Evolutionary conservation across 2,113 vertebrate genomes (phyloP), one percentile per base, ranked within the genome.

Genomic region (Crotalus horridus): DNA sequence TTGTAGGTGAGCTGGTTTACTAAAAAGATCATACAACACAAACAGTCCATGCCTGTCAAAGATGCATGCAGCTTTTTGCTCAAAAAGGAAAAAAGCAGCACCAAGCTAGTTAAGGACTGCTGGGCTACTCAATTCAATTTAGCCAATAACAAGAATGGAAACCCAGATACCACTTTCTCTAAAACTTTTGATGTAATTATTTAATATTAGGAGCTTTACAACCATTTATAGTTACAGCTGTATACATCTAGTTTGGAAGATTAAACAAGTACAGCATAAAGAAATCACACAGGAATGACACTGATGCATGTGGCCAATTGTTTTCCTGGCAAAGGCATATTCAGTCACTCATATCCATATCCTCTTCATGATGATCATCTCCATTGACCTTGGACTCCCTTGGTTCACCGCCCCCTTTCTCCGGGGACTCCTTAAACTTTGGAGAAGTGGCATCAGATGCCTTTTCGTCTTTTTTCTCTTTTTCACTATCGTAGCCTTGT

Each of bases 261-360:
- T 96, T 96, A 96, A 96, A 97, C 96, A 94, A 97, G 97, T 96
- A 97, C 98, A 98, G 98, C 98, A 89, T 95, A 96, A 97, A 97
- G 97, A 96, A 97, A 97, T 95, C 96, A 97, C 96, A 96, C 96
- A 96, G 96, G 96, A 96, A 97, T 96, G 97, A 97, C 96, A 97
- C 96, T 33, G 95, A 95, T 89, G 95, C 96, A 95, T 48, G 93
- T 92, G 51, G 88, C 94, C 96, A 95, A 96, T 59, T 12, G 92
- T 29, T 87, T 3, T 61, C 54, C 81, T 92, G 39, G 91, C 64
- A 20, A 87, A 88, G 94, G 89, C 92, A 6, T 13, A 24, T 53
- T 99, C 97, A 99, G 97, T 99, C 99, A 87, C 99, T 99, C 99
- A 99, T 99, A 94, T 99, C 99, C 99, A 99, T 99, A 97, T 99